These are phyloP conservation scores for Calameuta pallipes DNA, from an alignment of 2,888 invertebrate species.

Conservation along the genomic window DNA sequence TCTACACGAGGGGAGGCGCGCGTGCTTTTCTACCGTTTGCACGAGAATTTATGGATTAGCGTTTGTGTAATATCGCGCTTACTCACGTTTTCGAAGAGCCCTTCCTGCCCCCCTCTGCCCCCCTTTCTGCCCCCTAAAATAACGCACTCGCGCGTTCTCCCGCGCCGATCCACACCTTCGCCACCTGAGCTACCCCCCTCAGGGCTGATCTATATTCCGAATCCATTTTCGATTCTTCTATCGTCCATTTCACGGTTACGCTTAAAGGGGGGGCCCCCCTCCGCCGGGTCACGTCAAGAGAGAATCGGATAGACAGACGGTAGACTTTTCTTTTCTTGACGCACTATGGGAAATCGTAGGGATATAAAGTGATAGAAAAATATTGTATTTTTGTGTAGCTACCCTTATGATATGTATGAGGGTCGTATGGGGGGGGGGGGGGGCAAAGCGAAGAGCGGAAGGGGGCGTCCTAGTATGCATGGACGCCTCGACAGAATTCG, in stretches of 20 bases:
- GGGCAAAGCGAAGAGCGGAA: neutral
- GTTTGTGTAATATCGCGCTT: constrained; percentile 54
- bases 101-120: too few relatives aligned
- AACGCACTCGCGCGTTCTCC: neutral
- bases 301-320: neutral
- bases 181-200: neutral
- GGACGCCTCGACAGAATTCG: constrained; percentile 44
- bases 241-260: neutral
- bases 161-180: neutral
- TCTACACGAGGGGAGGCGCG: constrained; percentile 36
- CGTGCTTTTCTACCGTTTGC: constrained; percentile 53
- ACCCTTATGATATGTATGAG: neutral
- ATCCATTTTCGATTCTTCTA: neutral
- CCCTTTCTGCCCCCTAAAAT: neutral
- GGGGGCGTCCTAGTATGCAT: constrained; percentile 36
- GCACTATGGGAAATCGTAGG: neutral
- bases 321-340: neutral
- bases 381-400: neutral
- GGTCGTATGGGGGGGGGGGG: neutral
- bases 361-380: neutral
- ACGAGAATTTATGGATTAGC: constrained; percentile 55
- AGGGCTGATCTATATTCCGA: neutral
- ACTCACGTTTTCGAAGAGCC: constrained; percentile 36
- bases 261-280: too few relatives aligned
- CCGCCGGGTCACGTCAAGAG: neutral